Percentiles rank a stretch among this genome's conserved stretches.
phyloP scores from a whole-genome alignment of 2,797 vertebrate genomes.

The Ctenopoma multispine region DNA sequence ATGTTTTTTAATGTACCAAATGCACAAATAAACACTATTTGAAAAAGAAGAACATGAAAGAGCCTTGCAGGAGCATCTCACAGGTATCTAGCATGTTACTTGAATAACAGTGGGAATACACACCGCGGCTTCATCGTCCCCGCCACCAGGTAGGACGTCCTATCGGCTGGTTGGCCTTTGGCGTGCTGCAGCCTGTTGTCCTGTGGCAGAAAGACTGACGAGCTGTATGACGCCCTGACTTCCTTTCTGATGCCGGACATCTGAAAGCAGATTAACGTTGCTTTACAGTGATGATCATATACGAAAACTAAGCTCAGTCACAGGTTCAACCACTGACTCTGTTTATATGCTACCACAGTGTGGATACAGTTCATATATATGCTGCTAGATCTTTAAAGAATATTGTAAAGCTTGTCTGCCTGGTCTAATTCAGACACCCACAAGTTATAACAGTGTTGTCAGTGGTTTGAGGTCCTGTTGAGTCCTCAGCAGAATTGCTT shows the following conservation, averaged over 20 bases:
- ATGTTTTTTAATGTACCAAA: too few species aligned
- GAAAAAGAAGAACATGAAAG: too few species aligned
- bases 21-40: background rate
- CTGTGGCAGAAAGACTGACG: conserved; percentile 68
- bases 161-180: conserved; percentile 48
- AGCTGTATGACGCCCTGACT: conserved; percentile 66
- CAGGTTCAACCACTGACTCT: too few species aligned
- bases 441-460: too few species aligned
- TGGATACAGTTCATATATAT: too few species aligned
- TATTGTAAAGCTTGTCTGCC: too few species aligned
- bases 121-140: conserved; percentile 67
- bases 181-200: conserved; percentile 58
- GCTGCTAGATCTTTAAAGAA: too few species aligned
- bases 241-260: conserved; percentile 52
- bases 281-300: background rate
- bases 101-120: background rate
- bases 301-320: too few species aligned
- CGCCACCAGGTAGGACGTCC: conserved; percentile 60
- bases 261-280: conserved; percentile 42
- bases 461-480: too few species aligned
- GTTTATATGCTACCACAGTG: too few species aligned
- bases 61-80: background rate
- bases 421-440: background rate
- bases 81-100: too few species aligned
- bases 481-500: too few species aligned